A percentile compares a stretch with the other conserved stretches of the same genome.
Conservation (phyloP, 2,888 invertebrate genomes). For the Ormyrus pomaceus region DNA sequence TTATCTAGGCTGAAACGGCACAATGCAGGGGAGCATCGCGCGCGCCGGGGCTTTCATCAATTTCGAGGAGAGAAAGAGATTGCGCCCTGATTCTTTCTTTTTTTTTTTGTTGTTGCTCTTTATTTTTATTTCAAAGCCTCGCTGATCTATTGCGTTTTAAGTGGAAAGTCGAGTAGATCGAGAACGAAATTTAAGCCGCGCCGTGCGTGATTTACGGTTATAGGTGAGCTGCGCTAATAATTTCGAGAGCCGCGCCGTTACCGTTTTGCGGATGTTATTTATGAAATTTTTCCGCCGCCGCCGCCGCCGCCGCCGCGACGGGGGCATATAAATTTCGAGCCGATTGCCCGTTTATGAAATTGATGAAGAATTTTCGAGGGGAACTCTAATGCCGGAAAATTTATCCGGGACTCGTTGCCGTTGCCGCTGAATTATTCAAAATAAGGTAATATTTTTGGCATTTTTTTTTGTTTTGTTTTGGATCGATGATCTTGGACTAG, state of each 20-base stretch:
- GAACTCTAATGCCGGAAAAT: too few species aligned
- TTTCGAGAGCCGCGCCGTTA: constrained; percentile 1
- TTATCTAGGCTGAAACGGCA: too few species aligned
- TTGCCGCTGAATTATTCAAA: too few species aligned
- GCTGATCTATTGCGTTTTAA: constrained; percentile 30
- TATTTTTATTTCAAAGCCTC: background rate
- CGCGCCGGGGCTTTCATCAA: constrained; percentile 30
- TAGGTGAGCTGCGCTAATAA: background rate
- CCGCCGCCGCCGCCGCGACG: too few species aligned
- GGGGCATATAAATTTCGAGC: constrained; percentile 2
- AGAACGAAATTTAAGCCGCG: background rate
- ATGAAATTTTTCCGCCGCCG: constrained; percentile 1
- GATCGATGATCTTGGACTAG: too few species aligned
- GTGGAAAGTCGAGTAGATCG: constrained; percentile 37
- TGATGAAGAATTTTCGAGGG: background rate
- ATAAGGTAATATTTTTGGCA: too few species aligned
- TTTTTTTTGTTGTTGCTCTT: background rate
- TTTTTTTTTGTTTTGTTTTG: too few species aligned
- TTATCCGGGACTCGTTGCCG: too few species aligned
- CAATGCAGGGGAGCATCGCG: background rate
- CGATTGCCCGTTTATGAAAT: background rate
- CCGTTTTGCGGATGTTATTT: background rate
- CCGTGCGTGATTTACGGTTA: constrained; percentile 16
- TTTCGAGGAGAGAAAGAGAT: constrained; percentile 2
- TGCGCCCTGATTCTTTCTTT: background rate